Percentiles rank a stretch among this genome's conserved stretches.
phyloP scores from a whole-genome alignment of 2,113 vertebrate species.

The Notarius quadriscutis region DNA sequence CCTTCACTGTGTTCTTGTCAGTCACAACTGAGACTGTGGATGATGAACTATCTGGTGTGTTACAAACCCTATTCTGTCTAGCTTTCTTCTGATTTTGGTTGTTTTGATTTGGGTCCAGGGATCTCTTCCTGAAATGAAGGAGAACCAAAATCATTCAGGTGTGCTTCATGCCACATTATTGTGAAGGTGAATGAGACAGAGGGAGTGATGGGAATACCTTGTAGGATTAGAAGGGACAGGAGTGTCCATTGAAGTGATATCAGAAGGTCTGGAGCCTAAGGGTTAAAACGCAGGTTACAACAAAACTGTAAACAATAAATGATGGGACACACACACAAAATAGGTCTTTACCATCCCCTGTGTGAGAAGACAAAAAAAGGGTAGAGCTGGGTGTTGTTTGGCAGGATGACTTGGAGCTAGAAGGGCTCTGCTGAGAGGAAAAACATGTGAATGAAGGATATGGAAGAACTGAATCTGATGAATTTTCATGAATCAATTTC shows the following conservation, averaged over 20 bases:
- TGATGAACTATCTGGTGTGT: background rate
- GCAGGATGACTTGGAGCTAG: no score
- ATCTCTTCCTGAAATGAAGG: constrained; percentile 17
- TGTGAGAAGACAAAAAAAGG: no score
- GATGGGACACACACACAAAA: no score
- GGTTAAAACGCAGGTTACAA: background rate
- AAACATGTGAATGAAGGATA: no score
- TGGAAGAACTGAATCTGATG: no score
- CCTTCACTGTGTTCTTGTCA: constrained; percentile 64
- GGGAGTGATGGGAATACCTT: constrained; percentile 55
- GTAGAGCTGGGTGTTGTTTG: no score
- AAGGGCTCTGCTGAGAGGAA: no score
- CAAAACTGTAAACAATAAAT: no score
- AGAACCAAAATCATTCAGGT: background rate
- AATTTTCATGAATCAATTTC: no score
- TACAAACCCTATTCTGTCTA: background rate
- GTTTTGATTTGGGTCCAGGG: background rate
- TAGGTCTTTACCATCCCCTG: no score
- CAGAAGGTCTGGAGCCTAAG: constrained; percentile 54
- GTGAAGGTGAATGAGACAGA: background rate
- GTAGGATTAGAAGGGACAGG: constrained; percentile 48
- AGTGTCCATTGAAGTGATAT: constrained; percentile 55
- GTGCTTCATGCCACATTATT: background rate
- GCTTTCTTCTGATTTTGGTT: constrained; percentile 5
- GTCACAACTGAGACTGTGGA: no score